Percentiles rank a stretch among this genome's conserved stretches.
Evolutionary conservation across 2,797 vertebrate genomes (phyloP).

Genomic region (Chelidonichthys spinosus): DNA sequence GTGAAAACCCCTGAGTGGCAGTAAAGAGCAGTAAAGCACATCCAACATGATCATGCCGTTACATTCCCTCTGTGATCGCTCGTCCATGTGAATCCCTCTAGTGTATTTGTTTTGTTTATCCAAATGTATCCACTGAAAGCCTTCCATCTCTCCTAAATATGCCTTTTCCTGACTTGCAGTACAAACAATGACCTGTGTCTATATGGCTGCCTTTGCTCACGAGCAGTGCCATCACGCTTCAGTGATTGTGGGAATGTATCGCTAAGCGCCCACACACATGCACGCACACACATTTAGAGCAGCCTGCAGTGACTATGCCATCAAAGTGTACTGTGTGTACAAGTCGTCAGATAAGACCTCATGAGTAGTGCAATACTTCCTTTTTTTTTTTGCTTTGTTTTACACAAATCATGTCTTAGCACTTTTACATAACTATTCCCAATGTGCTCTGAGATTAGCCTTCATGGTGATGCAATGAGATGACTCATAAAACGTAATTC

Average conservation of each 20-base stretch:
- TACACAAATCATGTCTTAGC: slow-evolving; percentile 64
- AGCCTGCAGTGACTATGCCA: slow-evolving; percentile 37
- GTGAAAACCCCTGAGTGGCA: not conserved
- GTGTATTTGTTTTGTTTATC: not conserved
- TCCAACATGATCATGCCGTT: slow-evolving; percentile 17
- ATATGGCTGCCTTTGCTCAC: slow-evolving; percentile 27
- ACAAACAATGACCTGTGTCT: slow-evolving; percentile 9
- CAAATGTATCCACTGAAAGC: slow-evolving; percentile 12
- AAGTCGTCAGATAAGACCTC: slow-evolving; percentile 68
- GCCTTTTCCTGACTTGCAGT: slow-evolving; percentile 22
- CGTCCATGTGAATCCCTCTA: slow-evolving; percentile 14
- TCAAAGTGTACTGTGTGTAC: slow-evolving; percentile 23
- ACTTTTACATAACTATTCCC: slow-evolving; percentile 70
- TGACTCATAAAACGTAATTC: slow-evolving; percentile 30
- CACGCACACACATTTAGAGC: slow-evolving; percentile 45
- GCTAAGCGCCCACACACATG: slow-evolving; percentile 12
- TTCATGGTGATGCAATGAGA: slow-evolving; percentile 11
- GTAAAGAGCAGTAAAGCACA: slow-evolving; percentile 37
- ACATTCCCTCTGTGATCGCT: slow-evolving; percentile 13
- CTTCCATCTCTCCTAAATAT: slow-evolving; percentile 18
- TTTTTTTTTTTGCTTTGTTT: slow-evolving; percentile 21
- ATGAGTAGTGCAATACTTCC: slow-evolving; percentile 78
- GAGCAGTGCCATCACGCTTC: slow-evolving; percentile 46
- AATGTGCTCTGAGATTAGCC: slow-evolving; percentile 54
- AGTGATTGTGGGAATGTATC: slow-evolving; percentile 43